Base-by-base conservation (phyloP, 2,113 vertebrate genomes). In the Tretioscincus oriximinensis region DNA sequence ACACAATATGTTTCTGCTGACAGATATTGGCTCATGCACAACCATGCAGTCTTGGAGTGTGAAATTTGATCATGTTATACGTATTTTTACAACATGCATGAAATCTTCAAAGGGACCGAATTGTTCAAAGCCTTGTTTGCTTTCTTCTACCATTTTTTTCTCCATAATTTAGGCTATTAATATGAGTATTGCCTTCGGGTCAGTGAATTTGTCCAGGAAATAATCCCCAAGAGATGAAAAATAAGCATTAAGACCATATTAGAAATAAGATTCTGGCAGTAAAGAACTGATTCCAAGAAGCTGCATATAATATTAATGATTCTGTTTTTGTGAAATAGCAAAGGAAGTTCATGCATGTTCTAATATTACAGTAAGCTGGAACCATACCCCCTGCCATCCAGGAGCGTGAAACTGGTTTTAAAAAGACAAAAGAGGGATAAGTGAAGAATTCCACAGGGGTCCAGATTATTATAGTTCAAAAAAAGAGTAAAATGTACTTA, bases 341-440 rank as follows among this genome's bases (percentile, higher is more conserved):
- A 88, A 93, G 84, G 91, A 93, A 89, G 80, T 41, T 90, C 94
- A 96, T 95, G 94, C 89, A 95, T 91, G 92, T 72, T 92, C 91
- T 89, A 92, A 90, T 88, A 92, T 93, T 93, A 96, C 93, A 95
- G 93, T 93, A 97, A 97, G 94, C 93, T 97, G 94, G 97, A 97
- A 97, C 95, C 98, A 97, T 99, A 99, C 98, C 97, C 96, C 96
- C 97, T 96, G 98, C 96, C 97, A 99, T 99, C 97, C 98, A 99
- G 97, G 98, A 99, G 93, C 96, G 97, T 92, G 98, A 99, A 89
- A 98, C 98, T 99, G 95, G 96, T 97, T 96, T 96, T 94, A 95
- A 95, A 94, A 94, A 97, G 93, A 97, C 94, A 96, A 98, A 96
- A 95, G 91, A 96, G 95, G 94, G 94, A 96, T 90, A 95, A 93